phyloP scores from a whole-genome alignment of 1,140 invertebrate species.

The Araneus ventricosus region DNA sequence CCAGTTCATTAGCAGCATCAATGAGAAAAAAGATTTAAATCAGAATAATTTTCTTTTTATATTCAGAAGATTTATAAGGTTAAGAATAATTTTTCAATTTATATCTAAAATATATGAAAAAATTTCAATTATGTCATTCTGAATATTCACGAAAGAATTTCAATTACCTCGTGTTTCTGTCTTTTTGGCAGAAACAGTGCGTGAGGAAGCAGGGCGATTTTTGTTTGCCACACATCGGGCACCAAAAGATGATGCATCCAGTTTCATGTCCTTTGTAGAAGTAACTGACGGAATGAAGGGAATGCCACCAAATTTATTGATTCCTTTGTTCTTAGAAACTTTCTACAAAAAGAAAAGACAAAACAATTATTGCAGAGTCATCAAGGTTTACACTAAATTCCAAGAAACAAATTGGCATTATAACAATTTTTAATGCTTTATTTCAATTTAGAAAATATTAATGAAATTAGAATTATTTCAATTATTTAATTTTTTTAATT shows the following conservation, averaged over 20 bases:
- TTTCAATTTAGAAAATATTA: too few species aligned
- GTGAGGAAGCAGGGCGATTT: background rate
- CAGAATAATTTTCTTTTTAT: too few species aligned
- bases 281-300: constrained; percentile 48
- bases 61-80: too few species aligned
- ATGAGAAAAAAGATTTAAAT: too few species aligned
- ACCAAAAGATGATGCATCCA: background rate
- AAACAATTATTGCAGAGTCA: background rate
- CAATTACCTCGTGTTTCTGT: background rate
- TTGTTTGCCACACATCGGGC: background rate
- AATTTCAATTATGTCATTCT: background rate
- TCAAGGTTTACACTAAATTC: too few species aligned
- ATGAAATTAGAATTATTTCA: too few species aligned
- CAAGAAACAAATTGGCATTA: too few species aligned
- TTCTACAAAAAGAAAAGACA: background rate
- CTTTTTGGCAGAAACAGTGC: background rate
- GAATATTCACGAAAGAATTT: too few species aligned
- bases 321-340: background rate
- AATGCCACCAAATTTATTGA: constrained; percentile 40
- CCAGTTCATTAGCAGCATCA: too few species aligned
- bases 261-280: background rate
- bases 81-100: background rate
- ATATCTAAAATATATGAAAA: background rate
- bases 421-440: too few species aligned
- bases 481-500: too few species aligned